These are phyloP conservation scores for Trinorchestia longiramus DNA, from an alignment of 1,140 invertebrate genomes.

Conservation along the genomic window DNA sequence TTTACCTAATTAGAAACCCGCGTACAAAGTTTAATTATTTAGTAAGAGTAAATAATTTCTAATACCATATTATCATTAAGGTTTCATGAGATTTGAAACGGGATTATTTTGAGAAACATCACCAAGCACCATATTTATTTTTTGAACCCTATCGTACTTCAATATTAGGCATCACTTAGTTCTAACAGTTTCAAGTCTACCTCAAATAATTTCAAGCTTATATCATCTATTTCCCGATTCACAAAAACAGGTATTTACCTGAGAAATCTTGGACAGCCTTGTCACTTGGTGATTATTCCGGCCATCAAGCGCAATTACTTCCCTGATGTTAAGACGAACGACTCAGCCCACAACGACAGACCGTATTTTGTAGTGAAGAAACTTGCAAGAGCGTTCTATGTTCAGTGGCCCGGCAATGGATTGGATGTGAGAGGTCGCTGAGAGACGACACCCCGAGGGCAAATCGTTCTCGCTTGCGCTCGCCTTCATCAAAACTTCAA, in stretches of 20 bases:
- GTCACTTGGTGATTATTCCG: background rate
- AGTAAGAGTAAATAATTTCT: no score
- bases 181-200: background rate
- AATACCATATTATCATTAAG: no score
- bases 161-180: background rate
- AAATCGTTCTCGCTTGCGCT: background rate
- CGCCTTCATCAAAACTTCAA: slow-evolving; percentile 40
- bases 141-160: background rate
- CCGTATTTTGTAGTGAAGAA: background rate
- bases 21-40: no score
- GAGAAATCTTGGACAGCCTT: background rate
- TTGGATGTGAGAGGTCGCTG: slow-evolving; percentile 15
- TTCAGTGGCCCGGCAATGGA: slow-evolving; percentile 1
- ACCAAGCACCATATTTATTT: background rate
- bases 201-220: background rate
- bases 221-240: background rate
- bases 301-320: background rate
- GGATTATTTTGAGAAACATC: background rate
- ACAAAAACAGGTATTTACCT: background rate
- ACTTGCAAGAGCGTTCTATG: background rate
- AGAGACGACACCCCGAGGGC: background rate
- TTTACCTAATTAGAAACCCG: no score
- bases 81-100: background rate
- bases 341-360: background rate
- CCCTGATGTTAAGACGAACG: background rate